Base-by-base conservation (phyloP, 1,140 invertebrate genomes). In the Planococcus citri region DNA sequence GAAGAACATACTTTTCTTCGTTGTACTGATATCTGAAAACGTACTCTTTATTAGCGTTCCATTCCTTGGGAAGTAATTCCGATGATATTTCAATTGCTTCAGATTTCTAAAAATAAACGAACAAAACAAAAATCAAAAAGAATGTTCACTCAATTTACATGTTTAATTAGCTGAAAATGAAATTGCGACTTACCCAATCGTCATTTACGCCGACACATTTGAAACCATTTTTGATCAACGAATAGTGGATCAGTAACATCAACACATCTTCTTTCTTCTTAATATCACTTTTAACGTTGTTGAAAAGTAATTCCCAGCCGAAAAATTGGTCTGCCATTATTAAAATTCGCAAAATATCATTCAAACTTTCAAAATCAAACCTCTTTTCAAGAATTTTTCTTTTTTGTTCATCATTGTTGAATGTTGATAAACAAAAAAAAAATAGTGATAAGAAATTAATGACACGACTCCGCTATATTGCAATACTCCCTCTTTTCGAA, bases 221-320 rank as follows among this genome's bases (percentile, higher is more conserved):
- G 72, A 88, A 89, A 37, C 85, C 86, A 76, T 83, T 83, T 77
- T 86, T 89, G 0, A 85, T 80, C 1, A 90, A 76, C 75, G 85
- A 83, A 80, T 86, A 89, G 75, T 91, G 89, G 24, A 84, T 78
- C 58, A 91, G 83, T 22, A 85, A 81, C 57, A 89, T 77, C 33
- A 90, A 75, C 51, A 88, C 77, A 78, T 91, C 88, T 71, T 87
- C 79, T 76, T 90, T 88, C 72, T 82, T 84, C 64, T 78, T 78
- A 10, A 89, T 77, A 74, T 87, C 82, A 64, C 78, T 78, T 73
- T 83, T 80, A 61, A 86, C 81, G 20, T 83, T 81, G 74, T 82
- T 83, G 72, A 84, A 85, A 29, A 88, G 78, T 69, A 89, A 76
- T 75, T 90, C 87, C 83, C 88, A 90, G n/a, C 88, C 88, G 77